A percentile compares a stretch with the other conserved stretches of the same genome.
Evolutionary conservation across 2,888 invertebrate genomes (phyloP).

Genomic region (Halictus quadricinctus): DNA sequence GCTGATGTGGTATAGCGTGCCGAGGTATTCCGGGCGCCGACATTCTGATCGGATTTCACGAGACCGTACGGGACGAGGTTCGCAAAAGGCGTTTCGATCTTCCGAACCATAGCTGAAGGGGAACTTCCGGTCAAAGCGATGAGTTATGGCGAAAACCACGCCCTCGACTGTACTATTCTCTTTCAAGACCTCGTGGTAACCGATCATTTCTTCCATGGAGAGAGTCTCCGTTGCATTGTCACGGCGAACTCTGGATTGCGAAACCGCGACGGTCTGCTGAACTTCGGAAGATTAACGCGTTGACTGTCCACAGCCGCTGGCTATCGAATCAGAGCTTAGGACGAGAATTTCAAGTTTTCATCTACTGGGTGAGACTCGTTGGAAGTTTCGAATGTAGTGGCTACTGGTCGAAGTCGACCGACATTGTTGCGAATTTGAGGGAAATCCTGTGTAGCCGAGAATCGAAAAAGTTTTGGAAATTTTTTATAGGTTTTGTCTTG

Average conservation of each 20-base stretch:
- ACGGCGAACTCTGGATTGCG: background rate
- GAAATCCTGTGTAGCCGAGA: too few relatives aligned
- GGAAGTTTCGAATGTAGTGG: too few relatives aligned
- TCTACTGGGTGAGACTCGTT: background rate
- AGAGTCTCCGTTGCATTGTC: background rate
- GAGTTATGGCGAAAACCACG: slow-evolving; percentile 49
- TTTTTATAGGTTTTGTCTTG: too few relatives aligned
- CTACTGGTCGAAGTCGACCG: too few relatives aligned
- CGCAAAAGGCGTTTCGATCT: background rate
- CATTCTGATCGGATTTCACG: slow-evolving; percentile 41
- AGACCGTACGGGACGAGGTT: background rate
- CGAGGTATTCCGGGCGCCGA: slow-evolving; percentile 26
- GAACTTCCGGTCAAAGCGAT: slow-evolving; percentile 60
- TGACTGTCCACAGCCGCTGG: background rate
- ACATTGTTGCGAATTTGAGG: too few relatives aligned
- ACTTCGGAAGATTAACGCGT: slow-evolving; percentile 2
- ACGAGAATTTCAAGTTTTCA: background rate
- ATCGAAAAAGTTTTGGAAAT: too few relatives aligned
- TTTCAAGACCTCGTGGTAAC: slow-evolving; percentile 34
- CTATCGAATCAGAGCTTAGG: background rate
- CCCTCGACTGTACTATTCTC: slow-evolving; percentile 36
- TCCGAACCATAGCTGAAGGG: slow-evolving; percentile 1
- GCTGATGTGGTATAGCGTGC: slow-evolving; percentile 13
- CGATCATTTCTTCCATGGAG: slow-evolving; percentile 36
- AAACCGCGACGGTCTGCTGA: background rate